These are phyloP conservation scores for Morbakka virulenta DNA, from an alignment of 30 jellyfish, hydroid and myxozoan species.

Conservation along the genomic window DNA sequence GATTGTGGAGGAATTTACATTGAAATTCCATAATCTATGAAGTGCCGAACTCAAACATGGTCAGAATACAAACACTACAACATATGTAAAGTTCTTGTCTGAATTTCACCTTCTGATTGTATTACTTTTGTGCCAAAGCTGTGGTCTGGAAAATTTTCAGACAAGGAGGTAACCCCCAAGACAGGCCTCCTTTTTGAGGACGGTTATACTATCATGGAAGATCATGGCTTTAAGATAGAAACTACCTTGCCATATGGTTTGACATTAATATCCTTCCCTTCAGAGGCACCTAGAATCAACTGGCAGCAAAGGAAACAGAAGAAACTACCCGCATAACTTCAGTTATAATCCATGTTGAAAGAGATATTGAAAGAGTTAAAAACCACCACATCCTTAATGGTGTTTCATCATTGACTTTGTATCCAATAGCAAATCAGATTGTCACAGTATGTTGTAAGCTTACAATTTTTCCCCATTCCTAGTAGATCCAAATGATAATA, in stretches of 20 bases:
- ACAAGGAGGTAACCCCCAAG: constrained; percentile 17
- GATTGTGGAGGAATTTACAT: constrained; percentile 52
- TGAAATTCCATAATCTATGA: constrained; percentile 39
- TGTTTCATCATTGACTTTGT: constrained; percentile 5
- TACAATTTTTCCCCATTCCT: constrained; percentile 7
- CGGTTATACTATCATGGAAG: constrained; percentile 51
- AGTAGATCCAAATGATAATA: no score
- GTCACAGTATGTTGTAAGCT: constrained; percentile 10
- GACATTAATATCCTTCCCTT: constrained; percentile 46
- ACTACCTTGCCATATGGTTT: constrained; percentile 23
- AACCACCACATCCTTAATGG: constrained; percentile 36
- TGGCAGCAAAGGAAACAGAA: constrained; percentile 47
- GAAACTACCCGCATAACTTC: constrained; percentile 44
- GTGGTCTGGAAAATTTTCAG: constrained; percentile 1
- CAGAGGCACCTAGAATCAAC: constrained; percentile 27
- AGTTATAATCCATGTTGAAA: constrained; percentile 49
- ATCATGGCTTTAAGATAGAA: constrained; percentile 47
- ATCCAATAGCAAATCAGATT: constrained; percentile 13
- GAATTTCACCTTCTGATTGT: constrained; percentile 26
- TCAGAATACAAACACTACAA: constrained; percentile 28
- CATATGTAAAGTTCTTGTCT: constrained; percentile 40
- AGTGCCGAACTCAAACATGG: constrained; percentile 32
- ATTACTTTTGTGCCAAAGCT: constrained; percentile 26
- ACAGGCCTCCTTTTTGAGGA: constrained; percentile 9
- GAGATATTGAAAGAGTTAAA: constrained; percentile 57